These are phyloP conservation scores for Madoqua kirkii DNA, from an alignment of 2,113 vertebrate species.

Conservation along the genomic window DNA sequence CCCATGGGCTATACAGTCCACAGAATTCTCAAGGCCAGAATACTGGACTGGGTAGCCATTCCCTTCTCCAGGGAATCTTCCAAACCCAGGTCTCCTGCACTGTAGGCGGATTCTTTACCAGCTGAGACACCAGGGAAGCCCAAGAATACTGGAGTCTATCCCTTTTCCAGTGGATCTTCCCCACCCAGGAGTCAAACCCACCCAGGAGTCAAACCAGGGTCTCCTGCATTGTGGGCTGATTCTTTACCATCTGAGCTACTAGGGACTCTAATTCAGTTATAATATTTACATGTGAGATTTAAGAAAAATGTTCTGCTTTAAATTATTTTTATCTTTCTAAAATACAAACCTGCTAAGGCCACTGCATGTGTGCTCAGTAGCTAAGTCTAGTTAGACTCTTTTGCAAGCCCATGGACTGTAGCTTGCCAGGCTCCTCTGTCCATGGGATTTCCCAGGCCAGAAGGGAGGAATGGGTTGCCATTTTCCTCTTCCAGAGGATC, in stretches of 20 bases:
- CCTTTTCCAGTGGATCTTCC: neutral
- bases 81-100: neutral
- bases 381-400: neutral
- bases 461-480: neutral
- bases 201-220: neutral
- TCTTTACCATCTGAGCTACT: neutral
- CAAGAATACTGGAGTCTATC: neutral
- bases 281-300: neutral
- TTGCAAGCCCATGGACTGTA: neutral
- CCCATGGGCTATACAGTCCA: neutral
- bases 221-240: neutral
- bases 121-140: neutral
- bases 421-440: neutral
- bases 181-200: neutral
- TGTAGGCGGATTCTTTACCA: neutral
- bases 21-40: neutral
- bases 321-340: conserved; percentile 16
- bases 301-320: neutral
- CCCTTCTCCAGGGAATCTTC: neutral
- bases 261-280: neutral
- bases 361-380: neutral
- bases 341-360: neutral
- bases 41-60: neutral
- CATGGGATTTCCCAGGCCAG: neutral
- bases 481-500: neutral